Evolutionary conservation across 2,888 invertebrate species (phyloP), one percentile per base, ranked within the genome.

Genomic region (Arrhopalites spinosus): DNA sequence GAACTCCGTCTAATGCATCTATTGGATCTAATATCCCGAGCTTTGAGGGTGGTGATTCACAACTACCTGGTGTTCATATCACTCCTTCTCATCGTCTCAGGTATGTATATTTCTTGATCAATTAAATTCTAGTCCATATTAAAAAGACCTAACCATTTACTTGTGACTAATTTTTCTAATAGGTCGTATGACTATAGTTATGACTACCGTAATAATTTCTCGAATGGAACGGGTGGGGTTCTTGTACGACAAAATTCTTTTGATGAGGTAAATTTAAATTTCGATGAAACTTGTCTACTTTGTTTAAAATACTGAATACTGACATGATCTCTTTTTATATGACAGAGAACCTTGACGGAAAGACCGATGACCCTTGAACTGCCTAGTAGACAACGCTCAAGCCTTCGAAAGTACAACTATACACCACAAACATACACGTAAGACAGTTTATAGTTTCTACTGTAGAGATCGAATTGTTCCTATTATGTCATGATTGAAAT

Each of bases 1-100:
- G 94, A 75, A 93, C 93, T 0, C 91, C 92, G 0, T 93, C 93
- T 0, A 92, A 92, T 83, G 88, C 89, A 2, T 89, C 89, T 81
- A 81, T 79, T 47, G 86, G 87, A 11, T 88, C 87, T 11, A 88
- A 88, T 81, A 88, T 90, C 30, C 90, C 90, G 61, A 89, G 88
- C 68, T 90, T 90, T 84, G 91, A 91, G 80, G 87, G 84, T 66
- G n/a, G n/a, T 36, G 87, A 86, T 75, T 66, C 75, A 36, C 67
- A 23, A 36, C 8, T 67, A 27, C 25, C 74, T n/a, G 77, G 75
- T 29, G 78, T 75, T 73, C 75, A 81, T 75, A 79, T 79, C 73
- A 82, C 83, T 30, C 87, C 87, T 2, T 86, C 86, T 61, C 87
- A 88, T 83, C 36, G 36, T 36, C 87, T 87, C 53, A 78, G 77